Conservation (phyloP, 2,888 invertebrate genomes). For the Melanotus villosus region DNA sequence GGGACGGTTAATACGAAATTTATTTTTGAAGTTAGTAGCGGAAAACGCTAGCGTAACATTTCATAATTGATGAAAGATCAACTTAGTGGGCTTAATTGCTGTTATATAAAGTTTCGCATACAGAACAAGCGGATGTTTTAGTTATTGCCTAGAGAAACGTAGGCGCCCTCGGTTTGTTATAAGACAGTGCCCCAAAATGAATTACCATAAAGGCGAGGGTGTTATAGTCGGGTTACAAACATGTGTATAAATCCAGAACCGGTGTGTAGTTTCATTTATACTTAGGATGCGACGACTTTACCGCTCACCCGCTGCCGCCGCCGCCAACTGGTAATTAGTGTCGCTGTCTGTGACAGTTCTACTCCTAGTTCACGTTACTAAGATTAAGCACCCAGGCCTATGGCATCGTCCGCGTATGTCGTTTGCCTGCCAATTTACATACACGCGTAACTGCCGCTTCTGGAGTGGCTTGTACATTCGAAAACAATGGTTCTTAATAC, state of each 20-base stretch:
- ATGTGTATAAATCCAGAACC: conserved; percentile 31
- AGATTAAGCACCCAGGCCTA: conserved; percentile 51
- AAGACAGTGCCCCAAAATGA: conserved; percentile 23
- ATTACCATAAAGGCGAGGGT: conserved; percentile 27
- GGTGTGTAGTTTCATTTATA: conserved; percentile 30
- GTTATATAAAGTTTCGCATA: conserved; percentile 18
- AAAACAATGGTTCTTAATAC: conserved; percentile 21
- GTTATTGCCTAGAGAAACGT: conserved; percentile 21
- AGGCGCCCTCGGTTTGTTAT: neutral
- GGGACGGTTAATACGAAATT: neutral
- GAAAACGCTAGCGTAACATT: conserved; percentile 6
- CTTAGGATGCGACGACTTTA: conserved; percentile 24
- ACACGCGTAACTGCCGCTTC: conserved; percentile 12
- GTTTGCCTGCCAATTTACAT: conserved; percentile 36
- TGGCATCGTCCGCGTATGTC: conserved; percentile 48
- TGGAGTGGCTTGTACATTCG: neutral
- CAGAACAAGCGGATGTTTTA: conserved; percentile 9
- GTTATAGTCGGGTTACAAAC: conserved; percentile 28
- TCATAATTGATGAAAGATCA: conserved; percentile 18
- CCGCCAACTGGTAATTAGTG: conserved; percentile 51
- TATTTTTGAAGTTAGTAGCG: neutral
- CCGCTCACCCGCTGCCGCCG: conserved; percentile 20
- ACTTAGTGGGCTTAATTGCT: conserved; percentile 16
- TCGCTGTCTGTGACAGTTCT: conserved; percentile 52
- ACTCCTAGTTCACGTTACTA: conserved; percentile 47